Base-by-base conservation (phyloP, 2,888 invertebrate genomes). In the Phania funesta region DNA sequence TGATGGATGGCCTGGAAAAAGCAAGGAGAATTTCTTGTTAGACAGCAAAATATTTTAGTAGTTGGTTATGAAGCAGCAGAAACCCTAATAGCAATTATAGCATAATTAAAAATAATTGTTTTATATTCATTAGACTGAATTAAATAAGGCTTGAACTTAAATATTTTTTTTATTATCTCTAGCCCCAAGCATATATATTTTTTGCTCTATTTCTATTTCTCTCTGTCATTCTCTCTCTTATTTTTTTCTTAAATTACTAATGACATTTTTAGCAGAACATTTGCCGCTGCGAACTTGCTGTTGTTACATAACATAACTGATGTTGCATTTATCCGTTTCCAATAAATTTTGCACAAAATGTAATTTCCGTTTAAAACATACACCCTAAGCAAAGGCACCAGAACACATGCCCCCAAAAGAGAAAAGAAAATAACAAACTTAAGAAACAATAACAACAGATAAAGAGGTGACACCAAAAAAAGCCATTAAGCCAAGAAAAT, bases 241-340 rank as follows among this genome's bases (percentile, higher is more conserved):
- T 50, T 3, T 22, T 35, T 50, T 48, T 29, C 35, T 18, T 73
- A 68, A 56, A 68, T 62, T 75, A 29, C 24, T 24, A 50, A 76
- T 20, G 32, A n/a, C 46, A 48, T 65, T 50, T 48, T 48, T 62
- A 11, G 48, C 64, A 9, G 3, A 9, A 16, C 41, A 44, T 41
- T 41, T 32, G 24, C 60, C 58, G 62, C 32, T 60, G 38, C 38
- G 18, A 41, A 68, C 16, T 64, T 22, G 22, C 54, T 56, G 16
- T 11, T 16, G 38, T 46, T 32, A 70, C 54, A 50, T 20, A 65
- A 52, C 64, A 74, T 68, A 82, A 82, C 83, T 80, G 84, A 85
- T 84, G 86, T 86, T 87, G 86, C 88, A 87, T 86, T 87, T 88
- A 88, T 89, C 89, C 89, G 89, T 87, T 89, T 87, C 87, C 88